These are phyloP conservation scores for Mimachlamys varia DNA, from an alignment of 2,888 invertebrate species.

Conservation along the genomic window DNA sequence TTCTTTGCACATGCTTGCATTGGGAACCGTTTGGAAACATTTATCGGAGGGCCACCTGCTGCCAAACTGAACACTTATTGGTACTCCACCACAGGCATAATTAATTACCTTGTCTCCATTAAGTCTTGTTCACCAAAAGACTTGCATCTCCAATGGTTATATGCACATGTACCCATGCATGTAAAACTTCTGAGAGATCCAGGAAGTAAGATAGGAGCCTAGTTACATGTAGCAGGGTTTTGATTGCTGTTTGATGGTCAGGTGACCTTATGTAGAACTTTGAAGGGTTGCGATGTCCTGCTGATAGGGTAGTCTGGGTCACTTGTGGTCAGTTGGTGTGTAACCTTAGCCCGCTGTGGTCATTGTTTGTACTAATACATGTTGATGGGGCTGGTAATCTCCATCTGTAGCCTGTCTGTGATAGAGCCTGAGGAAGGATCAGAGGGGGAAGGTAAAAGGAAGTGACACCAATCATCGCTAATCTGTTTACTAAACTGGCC, in stretches of 20 bases:
- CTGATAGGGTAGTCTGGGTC: background rate
- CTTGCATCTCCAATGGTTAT: background rate
- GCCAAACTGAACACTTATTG: background rate
- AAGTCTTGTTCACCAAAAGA: slow-evolving; percentile 20
- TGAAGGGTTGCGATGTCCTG: background rate
- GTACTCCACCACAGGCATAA: background rate
- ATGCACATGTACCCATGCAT: slow-evolving; percentile 19
- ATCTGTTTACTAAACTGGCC: background rate
- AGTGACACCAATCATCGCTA: background rate
- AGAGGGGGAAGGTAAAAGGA: background rate
- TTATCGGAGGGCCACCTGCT: background rate
- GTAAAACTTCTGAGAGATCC: background rate
- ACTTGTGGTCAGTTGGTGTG: slow-evolving; percentile 16
- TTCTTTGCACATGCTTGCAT: background rate
- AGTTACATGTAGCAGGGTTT: slow-evolving; percentile 7
- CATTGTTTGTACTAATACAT: slow-evolving; percentile 22
- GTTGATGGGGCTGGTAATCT: background rate
- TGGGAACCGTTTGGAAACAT: background rate
- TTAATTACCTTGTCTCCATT: slow-evolving; percentile 23
- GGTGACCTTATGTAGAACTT: background rate
- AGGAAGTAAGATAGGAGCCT: slow-evolving; percentile 18
- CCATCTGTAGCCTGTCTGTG: background rate
- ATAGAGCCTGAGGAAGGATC: background rate
- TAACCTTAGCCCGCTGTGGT: background rate
- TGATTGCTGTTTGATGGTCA: slow-evolving; percentile 26